These are phyloP conservation scores for Ophion costatus DNA, from an alignment of 2,888 invertebrate genomes.

Conservation along the genomic window DNA sequence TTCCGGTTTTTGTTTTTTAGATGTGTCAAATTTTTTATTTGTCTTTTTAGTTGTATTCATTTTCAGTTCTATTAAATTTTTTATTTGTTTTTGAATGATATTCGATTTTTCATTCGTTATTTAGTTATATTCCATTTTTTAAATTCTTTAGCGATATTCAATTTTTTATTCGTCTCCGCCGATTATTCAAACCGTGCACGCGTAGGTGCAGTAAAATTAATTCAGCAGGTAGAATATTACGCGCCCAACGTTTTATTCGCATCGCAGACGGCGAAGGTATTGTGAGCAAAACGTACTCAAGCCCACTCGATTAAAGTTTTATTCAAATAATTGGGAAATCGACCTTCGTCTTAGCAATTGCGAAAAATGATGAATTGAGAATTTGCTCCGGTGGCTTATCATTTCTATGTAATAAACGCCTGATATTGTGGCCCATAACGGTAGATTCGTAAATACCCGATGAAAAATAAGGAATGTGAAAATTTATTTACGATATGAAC, in stretches of 20 bases:
- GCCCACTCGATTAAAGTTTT: background rate
- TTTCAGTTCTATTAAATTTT: background rate
- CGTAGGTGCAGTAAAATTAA: constrained; percentile 4
- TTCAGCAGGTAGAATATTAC: constrained; percentile 3
- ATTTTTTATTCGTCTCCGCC: background rate
- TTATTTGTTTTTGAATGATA: background rate
- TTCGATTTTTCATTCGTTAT: background rate
- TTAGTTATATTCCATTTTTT: background rate
- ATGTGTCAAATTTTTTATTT: background rate
- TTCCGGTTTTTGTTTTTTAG: no score
- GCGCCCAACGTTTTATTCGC: background rate
- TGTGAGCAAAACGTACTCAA: background rate
- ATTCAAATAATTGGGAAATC: background rate
- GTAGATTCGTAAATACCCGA: no score
- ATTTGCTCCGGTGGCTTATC: no score
- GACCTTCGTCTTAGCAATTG: background rate
- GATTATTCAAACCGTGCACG: background rate
- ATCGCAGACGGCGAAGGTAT: background rate
- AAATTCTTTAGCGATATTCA: background rate
- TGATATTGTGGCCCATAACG: no score
- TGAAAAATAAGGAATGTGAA: no score
- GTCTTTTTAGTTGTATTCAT: background rate
- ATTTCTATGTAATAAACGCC: no score
- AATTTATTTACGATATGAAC: no score
- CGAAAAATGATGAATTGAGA: no score